Evolutionary conservation across 2,888 invertebrate genomes (phyloP).

Genomic region (Synergus itoensis): DNA sequence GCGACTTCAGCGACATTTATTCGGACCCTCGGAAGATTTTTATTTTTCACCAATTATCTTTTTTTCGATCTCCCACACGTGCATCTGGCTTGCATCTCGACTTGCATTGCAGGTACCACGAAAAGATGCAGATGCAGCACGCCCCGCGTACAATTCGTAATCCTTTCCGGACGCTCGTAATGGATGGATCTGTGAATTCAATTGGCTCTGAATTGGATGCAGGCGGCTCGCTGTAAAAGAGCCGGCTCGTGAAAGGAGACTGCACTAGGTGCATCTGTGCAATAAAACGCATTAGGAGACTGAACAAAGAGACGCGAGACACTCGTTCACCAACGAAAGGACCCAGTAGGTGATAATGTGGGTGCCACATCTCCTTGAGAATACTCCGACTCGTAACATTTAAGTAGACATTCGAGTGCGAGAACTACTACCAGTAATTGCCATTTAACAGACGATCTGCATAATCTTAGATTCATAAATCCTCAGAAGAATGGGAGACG

Average conservation of each 20-base stretch:
- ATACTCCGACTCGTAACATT: constrained; percentile 46
- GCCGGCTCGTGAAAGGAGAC: constrained; percentile 55
- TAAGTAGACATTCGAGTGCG: constrained; percentile 44
- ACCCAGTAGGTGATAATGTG: constrained; percentile 53
- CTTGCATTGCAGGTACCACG: constrained; percentile 52
- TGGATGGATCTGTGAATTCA: constrained; percentile 75
- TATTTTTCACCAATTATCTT: constrained; percentile 23
- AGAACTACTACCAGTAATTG: constrained; percentile 30
- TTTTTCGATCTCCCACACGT: constrained; percentile 37
- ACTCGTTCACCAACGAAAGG: constrained; percentile 11
- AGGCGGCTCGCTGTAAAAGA: constrained; percentile 54
- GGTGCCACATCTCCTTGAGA: constrained; percentile 50
- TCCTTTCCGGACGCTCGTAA: constrained; percentile 75
- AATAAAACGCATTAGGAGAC: constrained; percentile 53
- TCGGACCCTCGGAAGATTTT: not conserved
- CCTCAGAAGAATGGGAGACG: not conserved
- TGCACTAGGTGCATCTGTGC: constrained; percentile 54
- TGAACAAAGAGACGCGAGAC: constrained; percentile 49
- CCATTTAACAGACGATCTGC: constrained; percentile 16
- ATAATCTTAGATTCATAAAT: not conserved
- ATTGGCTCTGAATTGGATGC: constrained; percentile 72
- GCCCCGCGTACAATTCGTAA: constrained; percentile 66
- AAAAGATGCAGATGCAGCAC: constrained; percentile 74
- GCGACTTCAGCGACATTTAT: constrained; percentile 17
- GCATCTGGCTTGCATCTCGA: constrained; percentile 51